Evolutionary conservation across 2,888 invertebrate species (phyloP), one percentile per base, ranked within the genome.

Genomic region (Caenorhabditis parvicauda): DNA sequence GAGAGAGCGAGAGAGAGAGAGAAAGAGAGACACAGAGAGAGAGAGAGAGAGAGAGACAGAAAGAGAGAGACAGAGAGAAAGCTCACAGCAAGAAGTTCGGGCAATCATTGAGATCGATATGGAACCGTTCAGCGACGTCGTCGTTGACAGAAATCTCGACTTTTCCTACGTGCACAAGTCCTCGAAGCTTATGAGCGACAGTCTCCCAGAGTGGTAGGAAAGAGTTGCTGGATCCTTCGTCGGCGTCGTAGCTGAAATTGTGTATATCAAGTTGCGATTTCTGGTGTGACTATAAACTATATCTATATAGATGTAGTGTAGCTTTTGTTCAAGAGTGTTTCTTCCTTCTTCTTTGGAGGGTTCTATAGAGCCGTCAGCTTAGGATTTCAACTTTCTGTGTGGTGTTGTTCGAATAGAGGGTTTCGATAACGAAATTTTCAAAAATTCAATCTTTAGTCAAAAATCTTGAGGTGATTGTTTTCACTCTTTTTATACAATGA

Each of bases 171-270:
- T 81, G 64, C 5, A 81, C 80, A n/a, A 78, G 56, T 2, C 81
- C 80, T 6, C 81, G 75, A 17, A 80, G 68, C 76, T 78, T 81
- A 59, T 81, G 81, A 17, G 81, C 79, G 9, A 81, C 81, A 3
- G 80, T 81, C 58, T 81, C 81, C 75, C 75, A 80, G 14, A 76
- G 56, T 19, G 80, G 74, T n/a, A 77, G 67, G 48, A 78, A 81
- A 12, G 80, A 68, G 46, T 75, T 74, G 55, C 80, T 79, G 37
- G 72, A 71, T 38, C 70, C 65, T 25, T 81, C 77, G 29, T 80
- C 77, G 6, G 76, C 74, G 60, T 79, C 76, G 62, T 81, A 81
- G 59, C 77, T 77, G 38, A 49, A 66, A 46, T 17, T n/a, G n/a
- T n/a, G n/a, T n/a, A n/a, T n/a, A n/a, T n/a, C n/a, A 21, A 5